These are phyloP conservation scores for Acleris holmiana DNA, from an alignment of 2,888 invertebrate genomes.

Conservation along the genomic window DNA sequence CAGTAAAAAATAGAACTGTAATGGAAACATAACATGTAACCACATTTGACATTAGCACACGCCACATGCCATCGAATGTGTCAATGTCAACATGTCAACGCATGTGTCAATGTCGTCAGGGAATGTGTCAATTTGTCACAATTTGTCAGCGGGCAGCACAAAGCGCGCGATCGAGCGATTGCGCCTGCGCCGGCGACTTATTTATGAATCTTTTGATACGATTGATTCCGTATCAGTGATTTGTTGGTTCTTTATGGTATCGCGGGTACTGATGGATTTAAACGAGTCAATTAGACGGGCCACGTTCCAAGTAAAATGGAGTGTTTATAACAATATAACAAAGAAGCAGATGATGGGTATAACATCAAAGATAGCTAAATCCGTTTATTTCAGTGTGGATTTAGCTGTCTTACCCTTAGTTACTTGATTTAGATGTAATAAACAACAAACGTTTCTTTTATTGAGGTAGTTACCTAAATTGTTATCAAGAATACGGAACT, in stretches of 20 bases:
- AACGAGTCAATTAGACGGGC: neutral
- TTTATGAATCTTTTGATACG: conserved; percentile 52
- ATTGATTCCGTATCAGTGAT: conserved; percentile 28
- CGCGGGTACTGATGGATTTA: conserved; percentile 5
- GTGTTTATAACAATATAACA: no score
- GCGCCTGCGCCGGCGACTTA: conserved; percentile 56
- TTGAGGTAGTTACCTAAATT: no score
- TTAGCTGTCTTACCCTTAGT: no score
- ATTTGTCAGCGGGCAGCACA: conserved; percentile 53
- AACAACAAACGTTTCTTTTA: no score
- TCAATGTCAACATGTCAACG: conserved; percentile 16
- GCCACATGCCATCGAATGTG: neutral
- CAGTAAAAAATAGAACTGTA: neutral
- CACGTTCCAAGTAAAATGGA: neutral
- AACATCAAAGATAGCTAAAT: no score
- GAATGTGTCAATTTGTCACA: conserved; percentile 35
- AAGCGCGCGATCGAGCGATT: conserved; percentile 50
- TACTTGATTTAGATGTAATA: no score
- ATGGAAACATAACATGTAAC: conserved; percentile 11
- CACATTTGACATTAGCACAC: conserved; percentile 8
- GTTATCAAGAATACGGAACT: no score
- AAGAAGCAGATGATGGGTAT: no score
- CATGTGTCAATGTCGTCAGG: conserved; percentile 15
- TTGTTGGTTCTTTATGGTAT: conserved; percentile 24
- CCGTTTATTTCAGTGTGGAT: no score